Evolutionary conservation across 2,113 vertebrate genomes (phyloP), one percentile per base, ranked within the genome.

Genomic region (Leptobrachium leishanense): DNA sequence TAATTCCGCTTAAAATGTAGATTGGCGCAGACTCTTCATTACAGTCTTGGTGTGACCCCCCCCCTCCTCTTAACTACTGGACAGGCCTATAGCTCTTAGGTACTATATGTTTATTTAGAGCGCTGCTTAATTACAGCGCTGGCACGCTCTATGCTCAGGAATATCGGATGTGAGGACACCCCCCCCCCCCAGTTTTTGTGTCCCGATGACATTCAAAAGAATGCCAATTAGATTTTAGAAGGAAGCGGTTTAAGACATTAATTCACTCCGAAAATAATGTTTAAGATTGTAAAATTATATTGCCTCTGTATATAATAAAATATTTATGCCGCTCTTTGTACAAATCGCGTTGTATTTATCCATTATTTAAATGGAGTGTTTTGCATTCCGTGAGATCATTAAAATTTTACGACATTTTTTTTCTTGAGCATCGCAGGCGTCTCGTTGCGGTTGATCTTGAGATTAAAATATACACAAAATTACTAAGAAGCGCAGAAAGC

Each of bases 301-400:
- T 50, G 46, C 68, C 63, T 74, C 42, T 53, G 42, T 75, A 40
- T 9, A 42, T 44, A 68, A 74, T 77, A 62, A 74, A 74, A 70
- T 79, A 82, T 82, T 84, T 10, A 77, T 80, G 57, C 31, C 10
- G 41, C 53, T 63, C 63, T 68, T 76, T 72, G 68, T 75, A 68
- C 46, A 67, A 75, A 75, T 70, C 46, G 75, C 31, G 39, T 68
- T 63, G 68, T 72, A 66, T 75, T 79, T 78, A 79, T 70, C 63
- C 46, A 73, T 80, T 74, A 81, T 62, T 82, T 70, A 84, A 71
- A 69, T 79, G 43, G 57, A 66, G 44, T 39, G 15, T 11, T 74
- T 46, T 68, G 72, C 70, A 81, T 77, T 74, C 41, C 12, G 65
- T 59, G 68, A 40, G 41, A 55, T 8, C 69, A 68, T 53, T 72